phyloP scores from a whole-genome alignment of 2,797 vertebrate genomes.

The Gila robusta region DNA sequence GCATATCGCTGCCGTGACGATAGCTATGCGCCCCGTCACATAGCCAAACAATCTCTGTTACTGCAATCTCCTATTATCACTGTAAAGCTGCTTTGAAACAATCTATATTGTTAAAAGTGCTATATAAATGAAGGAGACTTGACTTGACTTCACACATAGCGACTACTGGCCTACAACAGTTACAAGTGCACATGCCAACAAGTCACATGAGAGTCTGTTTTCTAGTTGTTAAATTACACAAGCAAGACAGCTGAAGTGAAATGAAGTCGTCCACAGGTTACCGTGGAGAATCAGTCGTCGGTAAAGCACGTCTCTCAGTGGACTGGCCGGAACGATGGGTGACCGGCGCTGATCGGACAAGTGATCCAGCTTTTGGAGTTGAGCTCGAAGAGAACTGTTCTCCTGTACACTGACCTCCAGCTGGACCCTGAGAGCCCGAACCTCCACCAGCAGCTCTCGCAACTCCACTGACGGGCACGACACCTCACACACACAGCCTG shows the following conservation, averaged over 20 bases:
- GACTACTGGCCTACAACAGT: no score
- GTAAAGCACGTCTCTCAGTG: slow-evolving; percentile 79
- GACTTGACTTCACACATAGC: no score
- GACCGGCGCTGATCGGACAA: slow-evolving; percentile 66
- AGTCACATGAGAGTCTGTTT: neutral
- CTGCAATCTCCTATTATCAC: no score
- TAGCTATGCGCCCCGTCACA: no score
- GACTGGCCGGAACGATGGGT: slow-evolving; percentile 73
- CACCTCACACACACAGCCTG: slow-evolving; percentile 77
- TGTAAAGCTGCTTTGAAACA: no score
- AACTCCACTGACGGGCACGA: slow-evolving; percentile 72
- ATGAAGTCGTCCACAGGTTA: slow-evolving; percentile 55
- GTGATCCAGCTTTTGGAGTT: slow-evolving; percentile 82
- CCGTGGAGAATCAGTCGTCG: slow-evolving; percentile 81
- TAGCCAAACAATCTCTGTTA: no score
- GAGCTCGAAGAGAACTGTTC: slow-evolving; percentile 81
- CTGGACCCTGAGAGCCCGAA: slow-evolving; percentile 82
- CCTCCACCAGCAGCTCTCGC: slow-evolving; percentile 82
- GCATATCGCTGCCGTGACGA: no score
- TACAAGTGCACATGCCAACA: neutral
- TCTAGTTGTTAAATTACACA: neutral
- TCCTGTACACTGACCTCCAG: slow-evolving; percentile 85
- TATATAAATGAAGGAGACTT: no score
- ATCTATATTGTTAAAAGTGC: no score
- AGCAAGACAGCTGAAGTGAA: neutral